Evolutionary conservation across 2,888 invertebrate species (phyloP).

Genomic region (Dorcus hopei): DNA sequence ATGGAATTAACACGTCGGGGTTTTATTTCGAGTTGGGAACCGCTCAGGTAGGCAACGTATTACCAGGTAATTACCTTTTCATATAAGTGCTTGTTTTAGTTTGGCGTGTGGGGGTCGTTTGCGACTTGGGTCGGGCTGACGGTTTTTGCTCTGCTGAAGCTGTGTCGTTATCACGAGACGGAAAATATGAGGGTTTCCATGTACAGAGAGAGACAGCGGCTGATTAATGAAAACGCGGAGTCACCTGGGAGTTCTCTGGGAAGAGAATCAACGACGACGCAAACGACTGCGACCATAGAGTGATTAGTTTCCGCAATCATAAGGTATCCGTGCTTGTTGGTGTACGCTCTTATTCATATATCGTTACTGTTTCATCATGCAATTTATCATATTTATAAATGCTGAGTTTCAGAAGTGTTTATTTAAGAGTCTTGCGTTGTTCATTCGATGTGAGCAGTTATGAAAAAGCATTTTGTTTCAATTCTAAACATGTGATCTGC

Average conservation of each 20-base stretch:
- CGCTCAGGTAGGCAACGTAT: constrained; percentile 63
- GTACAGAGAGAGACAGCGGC: constrained; percentile 83
- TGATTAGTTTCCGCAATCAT: constrained; percentile 37
- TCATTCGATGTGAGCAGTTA: no score
- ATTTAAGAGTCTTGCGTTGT: not conserved
- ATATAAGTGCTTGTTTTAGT: constrained; percentile 53
- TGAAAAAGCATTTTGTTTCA: no score
- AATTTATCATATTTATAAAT: constrained; percentile 27
- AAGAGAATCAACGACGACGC: constrained; percentile 44
- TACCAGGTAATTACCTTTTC: not conserved
- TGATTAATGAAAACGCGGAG: constrained; percentile 68
- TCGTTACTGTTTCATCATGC: constrained; percentile 43
- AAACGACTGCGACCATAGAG: constrained; percentile 39
- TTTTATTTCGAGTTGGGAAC: constrained; percentile 90
- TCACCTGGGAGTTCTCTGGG: constrained; percentile 53
- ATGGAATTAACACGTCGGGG: constrained; percentile 74
- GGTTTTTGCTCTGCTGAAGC: constrained; percentile 80
- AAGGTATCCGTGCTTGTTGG: constrained; percentile 39
- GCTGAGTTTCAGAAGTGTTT: constrained; percentile 3
- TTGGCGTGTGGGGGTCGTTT: constrained; percentile 90
- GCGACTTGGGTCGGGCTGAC: constrained; percentile 85
- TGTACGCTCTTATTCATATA: constrained; percentile 44
- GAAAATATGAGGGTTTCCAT: constrained; percentile 92
- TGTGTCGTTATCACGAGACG: constrained; percentile 87
- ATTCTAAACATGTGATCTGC: no score